Evolutionary conservation across 2,797 vertebrate genomes (phyloP), one percentile per base, ranked within the genome.

Genomic region (Sebastes vulpes): DNA sequence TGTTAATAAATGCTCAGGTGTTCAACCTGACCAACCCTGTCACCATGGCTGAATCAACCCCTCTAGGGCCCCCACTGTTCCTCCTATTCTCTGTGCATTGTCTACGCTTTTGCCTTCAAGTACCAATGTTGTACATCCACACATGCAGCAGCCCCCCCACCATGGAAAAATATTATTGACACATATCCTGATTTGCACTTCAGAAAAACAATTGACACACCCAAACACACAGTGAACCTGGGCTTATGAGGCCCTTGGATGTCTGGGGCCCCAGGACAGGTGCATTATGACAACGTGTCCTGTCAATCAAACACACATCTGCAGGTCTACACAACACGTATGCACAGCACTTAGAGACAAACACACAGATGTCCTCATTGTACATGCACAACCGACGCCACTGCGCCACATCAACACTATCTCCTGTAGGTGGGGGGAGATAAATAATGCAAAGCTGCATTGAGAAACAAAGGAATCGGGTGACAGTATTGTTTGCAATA

Each of bases 401-500:
- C 56, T 16, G 46, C 58, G 31, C 42, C 26, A 35, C 25, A 72
- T 50, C 61, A 53, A 59, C 59, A 38, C 54, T 16, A 56, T 77
- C 64, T 53, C 53, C 72, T 48, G 21, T 56, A 72, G 42, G 57
- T 68, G 56, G 21, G 18, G 8, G 21, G 48, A 6, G 31, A 86
- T 87, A 77, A 77, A 84, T 82, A 84, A 82, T 77, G 66, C 63
- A 80, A 60, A 32, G 31, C 59, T 38, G 53, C 60, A 12, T 26
- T 52, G 71, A 65, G 46, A 67, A 88, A 79, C 56, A 81, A 77
- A 83, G 21, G 32, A 54, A 73, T 56, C 2, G 3, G 31, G 38
- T 76, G 73, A 77, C 81, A 69, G 28, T 0, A 54, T 77, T 79
- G 70, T 69, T 81, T 83, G 46, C 60, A 56, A 81, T 53, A 20